Conservation (phyloP, 2,797 vertebrate species). For the Harpagifer antarcticus region DNA sequence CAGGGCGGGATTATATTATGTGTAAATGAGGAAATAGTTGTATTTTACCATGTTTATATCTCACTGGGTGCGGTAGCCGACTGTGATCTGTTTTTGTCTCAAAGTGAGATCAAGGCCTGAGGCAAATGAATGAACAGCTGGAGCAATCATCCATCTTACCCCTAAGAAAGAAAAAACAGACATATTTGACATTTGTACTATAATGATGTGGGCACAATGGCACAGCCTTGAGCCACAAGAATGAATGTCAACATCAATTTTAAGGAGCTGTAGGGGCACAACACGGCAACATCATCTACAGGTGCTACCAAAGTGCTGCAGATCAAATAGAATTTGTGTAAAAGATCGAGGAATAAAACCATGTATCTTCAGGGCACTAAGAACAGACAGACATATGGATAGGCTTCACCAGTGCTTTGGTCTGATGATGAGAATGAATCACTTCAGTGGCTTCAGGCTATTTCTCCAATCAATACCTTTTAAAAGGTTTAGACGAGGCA, state of each 20-base stretch:
- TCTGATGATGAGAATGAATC: conserved; percentile 55
- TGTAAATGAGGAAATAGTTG: neutral
- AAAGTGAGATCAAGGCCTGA: conserved; percentile 33
- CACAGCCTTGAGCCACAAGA: conserved; percentile 44
- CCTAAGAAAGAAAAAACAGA: conserved; percentile 27
- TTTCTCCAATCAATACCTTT: conserved; percentile 61
- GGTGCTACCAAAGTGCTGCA: conserved; percentile 37
- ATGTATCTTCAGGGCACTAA: conserved; percentile 37
- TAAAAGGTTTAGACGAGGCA: conserved; percentile 61
- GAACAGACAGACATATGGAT: conserved; percentile 42
- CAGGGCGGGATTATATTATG: neutral
- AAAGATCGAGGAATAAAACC: conserved; percentile 42
- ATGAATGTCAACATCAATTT: conserved; percentile 45
- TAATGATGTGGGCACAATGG: conserved; percentile 38
- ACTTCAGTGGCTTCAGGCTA: conserved; percentile 42
- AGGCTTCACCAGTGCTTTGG: conserved; percentile 36
- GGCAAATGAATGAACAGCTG: conserved; percentile 34
- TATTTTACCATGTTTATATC: conserved; percentile 20
- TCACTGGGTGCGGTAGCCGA: conserved; percentile 4
- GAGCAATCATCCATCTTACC: conserved; percentile 32
- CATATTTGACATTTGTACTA: conserved; percentile 47
- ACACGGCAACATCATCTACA: conserved; percentile 21
- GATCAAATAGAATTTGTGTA: conserved; percentile 41
- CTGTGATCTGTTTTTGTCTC: conserved; percentile 38
- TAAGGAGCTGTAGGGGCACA: conserved; percentile 20